phyloP scores from a whole-genome alignment of 2,113 vertebrate species.

The Syrrhaptes paradoxus region DNA sequence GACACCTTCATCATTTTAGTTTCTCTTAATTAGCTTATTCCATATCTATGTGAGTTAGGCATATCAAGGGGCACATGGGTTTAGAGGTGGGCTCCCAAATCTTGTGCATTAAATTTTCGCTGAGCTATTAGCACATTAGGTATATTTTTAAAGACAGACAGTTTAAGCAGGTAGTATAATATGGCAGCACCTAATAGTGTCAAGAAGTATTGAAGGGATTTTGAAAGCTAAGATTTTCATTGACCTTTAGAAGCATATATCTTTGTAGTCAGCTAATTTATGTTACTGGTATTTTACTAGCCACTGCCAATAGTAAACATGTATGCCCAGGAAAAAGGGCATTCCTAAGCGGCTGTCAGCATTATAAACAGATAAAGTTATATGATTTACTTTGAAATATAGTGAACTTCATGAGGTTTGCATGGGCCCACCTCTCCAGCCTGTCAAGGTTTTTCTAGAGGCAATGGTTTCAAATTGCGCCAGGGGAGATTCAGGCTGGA shows the following conservation, averaged over 20 bases:
- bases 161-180: background rate
- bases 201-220: background rate
- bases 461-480: no score
- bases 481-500: no score
- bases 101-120: background rate
- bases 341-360: background rate
- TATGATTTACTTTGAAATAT: background rate
- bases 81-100: background rate
- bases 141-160: background rate
- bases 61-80: background rate
- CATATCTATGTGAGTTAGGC: background rate
- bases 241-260: background rate
- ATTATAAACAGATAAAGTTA: background rate
- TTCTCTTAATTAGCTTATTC: background rate
- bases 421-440: no score
- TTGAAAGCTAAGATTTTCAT: background rate
- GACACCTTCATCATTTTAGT: background rate
- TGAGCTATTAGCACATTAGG: background rate
- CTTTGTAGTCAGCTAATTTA: background rate
- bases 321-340: background rate
- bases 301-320: background rate
- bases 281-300: background rate
- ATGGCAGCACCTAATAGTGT: background rate
- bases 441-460: no score
- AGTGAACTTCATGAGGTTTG: no score